phyloP scores from a whole-genome alignment of 2,888 invertebrate genomes.

The Nemotelus nigrinus region DNA sequence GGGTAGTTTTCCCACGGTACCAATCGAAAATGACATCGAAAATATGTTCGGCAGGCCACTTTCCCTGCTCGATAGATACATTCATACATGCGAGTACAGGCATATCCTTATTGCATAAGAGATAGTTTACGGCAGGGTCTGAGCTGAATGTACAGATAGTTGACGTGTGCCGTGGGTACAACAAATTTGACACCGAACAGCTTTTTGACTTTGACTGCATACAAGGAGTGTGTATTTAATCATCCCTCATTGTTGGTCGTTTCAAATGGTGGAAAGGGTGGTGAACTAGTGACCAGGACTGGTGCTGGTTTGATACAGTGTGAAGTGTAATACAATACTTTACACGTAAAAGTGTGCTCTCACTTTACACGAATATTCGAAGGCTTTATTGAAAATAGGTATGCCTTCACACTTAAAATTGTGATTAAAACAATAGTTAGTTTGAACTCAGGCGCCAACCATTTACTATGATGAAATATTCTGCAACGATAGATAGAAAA shows the following conservation, averaged over 20 bases:
- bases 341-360: neutral
- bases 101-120: neutral
- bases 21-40: constrained; percentile 47
- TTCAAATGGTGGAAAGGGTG: neutral
- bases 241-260: constrained; percentile 33
- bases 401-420: too few species aligned
- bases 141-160: constrained; percentile 28
- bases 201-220: constrained; percentile 43
- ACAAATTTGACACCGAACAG: constrained; percentile 50
- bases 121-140: constrained; percentile 6
- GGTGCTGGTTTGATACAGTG: constrained; percentile 1
- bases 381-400: too few species aligned
- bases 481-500: too few species aligned
- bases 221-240: constrained; percentile 40
- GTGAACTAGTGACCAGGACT: neutral
- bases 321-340: constrained; percentile 35
- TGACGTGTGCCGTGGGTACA: constrained; percentile 46
- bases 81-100: neutral
- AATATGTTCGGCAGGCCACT: constrained; percentile 46
- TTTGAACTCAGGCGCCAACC: too few species aligned
- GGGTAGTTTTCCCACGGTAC: constrained; percentile 47
- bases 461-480: too few species aligned
- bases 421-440: too few species aligned
- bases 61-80: constrained; percentile 37
- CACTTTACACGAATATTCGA: too few species aligned